Conservation (phyloP, 2,113 vertebrate species). For the Calyptomena viridis region DNA sequence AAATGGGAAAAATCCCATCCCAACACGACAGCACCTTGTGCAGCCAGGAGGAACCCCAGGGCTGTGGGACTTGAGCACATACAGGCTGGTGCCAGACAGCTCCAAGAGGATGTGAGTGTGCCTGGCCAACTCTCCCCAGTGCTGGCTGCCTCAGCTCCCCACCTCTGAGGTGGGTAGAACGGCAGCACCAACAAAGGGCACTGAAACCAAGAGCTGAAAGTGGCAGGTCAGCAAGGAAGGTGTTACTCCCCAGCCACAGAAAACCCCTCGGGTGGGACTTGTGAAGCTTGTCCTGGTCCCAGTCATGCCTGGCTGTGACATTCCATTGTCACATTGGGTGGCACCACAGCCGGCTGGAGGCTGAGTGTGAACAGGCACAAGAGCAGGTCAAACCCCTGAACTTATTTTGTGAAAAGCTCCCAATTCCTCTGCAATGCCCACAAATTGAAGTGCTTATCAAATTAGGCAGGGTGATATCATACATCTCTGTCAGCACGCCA, state of each 20-base stretch:
- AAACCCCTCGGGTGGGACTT: neutral
- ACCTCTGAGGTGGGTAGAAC: neutral
- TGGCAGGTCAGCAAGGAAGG: neutral
- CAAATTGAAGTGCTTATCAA: neutral
- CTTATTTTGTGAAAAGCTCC: neutral
- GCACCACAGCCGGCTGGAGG: neutral
- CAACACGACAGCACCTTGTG: neutral
- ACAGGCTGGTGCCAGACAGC: neutral
- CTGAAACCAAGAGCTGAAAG: neutral
- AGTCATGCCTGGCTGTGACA: neutral
- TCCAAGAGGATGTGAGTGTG: neutral
- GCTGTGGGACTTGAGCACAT: neutral
- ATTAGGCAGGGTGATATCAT: neutral
- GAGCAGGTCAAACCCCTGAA: neutral
- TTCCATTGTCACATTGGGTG: neutral
- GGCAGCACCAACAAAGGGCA: neutral
- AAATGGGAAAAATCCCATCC: neutral
- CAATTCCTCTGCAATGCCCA: fast-evolving
- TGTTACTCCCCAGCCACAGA: neutral
- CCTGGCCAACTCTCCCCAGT: neutral
- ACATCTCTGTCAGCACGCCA: neutral
- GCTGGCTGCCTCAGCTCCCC: neutral
- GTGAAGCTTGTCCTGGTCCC: neutral
- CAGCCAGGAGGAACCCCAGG: neutral
- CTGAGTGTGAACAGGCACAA: neutral